phyloP scores from a whole-genome alignment of 2,113 vertebrate genomes.

The Myodes glareolus region DNA sequence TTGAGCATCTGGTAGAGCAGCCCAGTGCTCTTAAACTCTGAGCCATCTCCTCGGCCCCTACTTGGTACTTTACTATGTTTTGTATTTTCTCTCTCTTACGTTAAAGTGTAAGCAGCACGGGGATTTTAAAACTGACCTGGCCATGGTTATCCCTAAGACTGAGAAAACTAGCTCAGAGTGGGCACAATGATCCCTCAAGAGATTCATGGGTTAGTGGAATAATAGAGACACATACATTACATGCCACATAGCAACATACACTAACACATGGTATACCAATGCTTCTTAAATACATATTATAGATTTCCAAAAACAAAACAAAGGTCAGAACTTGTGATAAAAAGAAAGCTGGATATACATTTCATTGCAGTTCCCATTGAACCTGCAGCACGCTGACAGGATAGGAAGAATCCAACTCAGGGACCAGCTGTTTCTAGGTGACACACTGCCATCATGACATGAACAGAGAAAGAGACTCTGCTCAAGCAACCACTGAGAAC shows the following conservation, averaged over 20 bases:
- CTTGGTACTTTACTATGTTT: not conserved
- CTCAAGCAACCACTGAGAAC: not conserved
- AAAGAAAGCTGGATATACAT: not conserved
- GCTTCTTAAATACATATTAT: not conserved
- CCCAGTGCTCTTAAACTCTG: not conserved
- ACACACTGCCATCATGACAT: not conserved
- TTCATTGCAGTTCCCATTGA: not conserved
- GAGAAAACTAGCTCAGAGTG: not conserved
- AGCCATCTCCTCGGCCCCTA: not conserved
- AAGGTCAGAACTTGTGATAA: not conserved
- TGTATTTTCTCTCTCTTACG: not conserved
- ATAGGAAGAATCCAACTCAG: not conserved
- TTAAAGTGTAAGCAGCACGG: not conserved
- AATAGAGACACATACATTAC: not conserved
- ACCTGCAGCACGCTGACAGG: not conserved
- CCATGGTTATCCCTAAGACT: not conserved
- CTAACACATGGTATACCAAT: not conserved
- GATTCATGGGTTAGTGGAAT: not conserved
- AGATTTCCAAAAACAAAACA: not conserved
- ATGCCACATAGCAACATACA: not conserved
- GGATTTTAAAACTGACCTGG: not conserved
- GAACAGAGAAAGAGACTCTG: not conserved
- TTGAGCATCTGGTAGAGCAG: not conserved
- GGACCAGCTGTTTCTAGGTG: not conserved
- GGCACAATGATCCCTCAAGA: not conserved